These are phyloP conservation scores for Okapia johnstoni DNA, from an alignment of 2,113 vertebrate species.

Conservation along the genomic window DNA sequence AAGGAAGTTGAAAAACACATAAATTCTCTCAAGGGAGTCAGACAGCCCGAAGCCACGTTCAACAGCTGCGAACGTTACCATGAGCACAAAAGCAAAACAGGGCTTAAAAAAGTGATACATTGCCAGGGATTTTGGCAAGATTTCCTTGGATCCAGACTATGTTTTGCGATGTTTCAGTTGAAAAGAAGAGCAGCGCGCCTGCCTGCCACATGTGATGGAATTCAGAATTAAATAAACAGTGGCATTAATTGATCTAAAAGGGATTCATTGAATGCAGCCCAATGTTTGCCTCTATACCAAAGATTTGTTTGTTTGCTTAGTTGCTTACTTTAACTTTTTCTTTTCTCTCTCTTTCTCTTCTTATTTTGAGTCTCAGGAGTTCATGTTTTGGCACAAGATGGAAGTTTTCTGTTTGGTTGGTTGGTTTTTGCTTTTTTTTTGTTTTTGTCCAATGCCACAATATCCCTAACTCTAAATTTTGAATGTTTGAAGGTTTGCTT, in stretches of 20 bases:
- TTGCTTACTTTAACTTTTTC: constrained; percentile 18
- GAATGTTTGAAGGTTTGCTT: not conserved
- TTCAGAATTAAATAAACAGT: constrained; percentile 76
- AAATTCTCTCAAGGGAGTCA: constrained; percentile 86
- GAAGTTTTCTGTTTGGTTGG: not conserved
- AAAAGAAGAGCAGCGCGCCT: constrained; percentile 61
- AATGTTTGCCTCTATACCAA: constrained; percentile 16
- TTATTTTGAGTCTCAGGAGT: not conserved
- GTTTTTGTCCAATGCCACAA: not conserved
- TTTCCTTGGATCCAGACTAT: constrained; percentile 71
- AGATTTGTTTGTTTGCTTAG: not conserved
- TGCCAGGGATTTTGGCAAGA: constrained; percentile 72
- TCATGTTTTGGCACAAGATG: not conserved
- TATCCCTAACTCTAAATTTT: not conserved
- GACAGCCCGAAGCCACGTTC: constrained; percentile 81
- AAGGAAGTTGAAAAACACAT: constrained; percentile 88
- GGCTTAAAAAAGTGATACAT: constrained; percentile 62
- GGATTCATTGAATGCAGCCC: not conserved
- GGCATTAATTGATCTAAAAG: constrained; percentile 67
- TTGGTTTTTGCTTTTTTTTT: not conserved
- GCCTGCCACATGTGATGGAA: constrained; percentile 50
- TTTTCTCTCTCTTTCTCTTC: not conserved
- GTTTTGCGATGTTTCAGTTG: constrained; percentile 67
- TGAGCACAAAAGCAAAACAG: constrained; percentile 82
- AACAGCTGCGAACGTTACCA: constrained; percentile 83